Evolutionary conservation across 1,140 invertebrate species (phyloP), one percentile per base, ranked within the genome.

Genomic region (Eufriesea mexicana): DNA sequence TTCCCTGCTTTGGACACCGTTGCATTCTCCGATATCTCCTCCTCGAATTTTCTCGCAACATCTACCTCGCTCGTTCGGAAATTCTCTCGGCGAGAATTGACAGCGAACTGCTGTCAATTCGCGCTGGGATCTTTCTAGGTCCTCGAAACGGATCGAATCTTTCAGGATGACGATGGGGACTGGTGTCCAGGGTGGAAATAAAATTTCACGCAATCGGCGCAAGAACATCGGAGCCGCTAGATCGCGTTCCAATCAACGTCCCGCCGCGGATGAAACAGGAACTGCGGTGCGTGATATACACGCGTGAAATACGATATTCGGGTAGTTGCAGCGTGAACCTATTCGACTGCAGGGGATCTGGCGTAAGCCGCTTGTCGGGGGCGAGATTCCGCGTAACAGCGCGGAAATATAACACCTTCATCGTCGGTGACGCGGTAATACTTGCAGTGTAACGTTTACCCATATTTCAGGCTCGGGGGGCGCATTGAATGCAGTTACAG

Each of bases 221-320:
- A 18, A 25, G 59, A 45, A 23, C 9, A 35, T 45, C 59, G 59
- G 6, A 28, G 66, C 71, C 66, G 59, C 49, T 68, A 55, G 68
- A 25, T 25, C 61, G 74, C 62, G 62, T 83, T 85, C 85, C 87
- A 85, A 89, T 89, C 85, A 83, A 77, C 76, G 72, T 54, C 64
- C 80, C 78, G 80, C 80, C 76, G 66, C 61, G 72, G 55, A 70
- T 35, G 74, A 86, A 82, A 86, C 75, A 68, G 67, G 35, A 49
- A 70, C 61, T 10, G 54, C 54, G 83, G 20, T 49, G 42, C 47
- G 55, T 61, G 55, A 59, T 67, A 62, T 54, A 79, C 78, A 79
- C 84, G 66, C 79, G 57, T 74, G 87, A 89, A 84, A 86, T 76
- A 82, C 81, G 84, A 89, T 89, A 89, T 89, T 89, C 87, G 62